These are phyloP conservation scores for Agriotes lineatus DNA, from an alignment of 2,888 invertebrate species.

Conservation along the genomic window DNA sequence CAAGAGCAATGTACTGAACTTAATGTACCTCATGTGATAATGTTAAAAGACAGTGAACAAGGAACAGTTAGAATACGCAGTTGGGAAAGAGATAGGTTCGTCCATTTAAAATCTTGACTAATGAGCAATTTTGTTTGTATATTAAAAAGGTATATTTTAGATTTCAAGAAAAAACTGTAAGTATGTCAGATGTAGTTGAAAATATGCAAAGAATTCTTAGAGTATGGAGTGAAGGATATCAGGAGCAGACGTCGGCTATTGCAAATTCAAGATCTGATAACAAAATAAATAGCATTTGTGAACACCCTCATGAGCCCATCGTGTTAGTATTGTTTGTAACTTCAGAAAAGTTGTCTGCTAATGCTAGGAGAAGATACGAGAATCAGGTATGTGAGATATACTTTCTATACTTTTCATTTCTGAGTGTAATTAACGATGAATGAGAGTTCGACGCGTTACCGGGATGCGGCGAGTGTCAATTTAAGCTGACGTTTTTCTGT, in stretches of 20 bases:
- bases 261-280: conserved; percentile 57
- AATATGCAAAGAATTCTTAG: conserved; percentile 76
- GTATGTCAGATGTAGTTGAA: conserved; percentile 75
- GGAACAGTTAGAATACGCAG: conserved; percentile 70
- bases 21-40: conserved; percentile 73
- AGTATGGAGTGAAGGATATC: conserved; percentile 52
- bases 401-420: conserved; percentile 48
- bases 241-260: conserved; percentile 34
- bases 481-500: too few relatives aligned
- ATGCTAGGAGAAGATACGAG: conserved; percentile 76
- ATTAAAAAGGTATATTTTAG: conserved; percentile 54
- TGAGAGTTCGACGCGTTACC: too few relatives aligned
- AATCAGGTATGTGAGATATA: conserved; percentile 70
- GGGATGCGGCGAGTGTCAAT: too few relatives aligned
- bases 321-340: conserved; percentile 76
- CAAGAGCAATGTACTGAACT: conserved; percentile 73
- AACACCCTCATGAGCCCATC: conserved; percentile 62
- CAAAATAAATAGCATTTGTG: conserved; percentile 52
- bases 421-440: too few relatives aligned
- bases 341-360: conserved; percentile 75
- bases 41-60: conserved; percentile 72
- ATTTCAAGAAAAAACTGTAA: conserved; percentile 76
- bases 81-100: conserved; percentile 73
- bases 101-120: too few relatives aligned
- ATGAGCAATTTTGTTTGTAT: too few relatives aligned